These are phyloP conservation scores for Platyura marginata DNA, from an alignment of 1,140 invertebrate genomes.

Conservation along the genomic window DNA sequence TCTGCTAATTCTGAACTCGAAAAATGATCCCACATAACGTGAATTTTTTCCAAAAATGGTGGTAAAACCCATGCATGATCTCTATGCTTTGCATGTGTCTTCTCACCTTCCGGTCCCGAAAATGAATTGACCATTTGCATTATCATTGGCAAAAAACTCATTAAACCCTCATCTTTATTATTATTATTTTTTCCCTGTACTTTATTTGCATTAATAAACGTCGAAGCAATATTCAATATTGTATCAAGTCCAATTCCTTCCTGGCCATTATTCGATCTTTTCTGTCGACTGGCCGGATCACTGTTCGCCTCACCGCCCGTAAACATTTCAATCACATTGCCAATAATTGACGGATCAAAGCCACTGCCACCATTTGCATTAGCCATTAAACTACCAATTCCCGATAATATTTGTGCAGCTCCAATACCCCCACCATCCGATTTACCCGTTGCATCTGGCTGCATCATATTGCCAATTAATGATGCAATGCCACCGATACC, in stretches of 20 bases:
- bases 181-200: conserved; percentile 9
- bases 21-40: conserved; percentile 60
- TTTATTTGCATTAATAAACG: conserved; percentile 28
- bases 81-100: conserved; percentile 37
- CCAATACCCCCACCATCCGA: conserved; percentile 12
- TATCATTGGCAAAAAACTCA: conserved; percentile 41
- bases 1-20: conserved; percentile 56
- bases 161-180: conserved; percentile 31
- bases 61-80: conserved; percentile 52
- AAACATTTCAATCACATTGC: conserved; percentile 26
- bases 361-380: conserved; percentile 8
- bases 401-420: conserved; percentile 25
- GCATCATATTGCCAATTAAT: conserved; percentile 33
- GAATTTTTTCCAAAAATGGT: conserved; percentile 49
- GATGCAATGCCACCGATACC: conserved; percentile 19
- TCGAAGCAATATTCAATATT: conserved; percentile 38
- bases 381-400: conserved; percentile 20
- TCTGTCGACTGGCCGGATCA: conserved; percentile 4
- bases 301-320: conserved; percentile 9
- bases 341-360: conserved; percentile 27
- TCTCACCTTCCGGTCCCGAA: conserved; percentile 28
- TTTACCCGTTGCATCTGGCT: conserved; percentile 25
- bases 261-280: conserved; percentile 1
- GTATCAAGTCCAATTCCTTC: conserved; percentile 25
- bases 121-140: conserved; percentile 36